Evolutionary conservation across 2,113 vertebrate species (phyloP), one percentile per base, ranked within the genome.

Genomic region (Apteryx mantelli): DNA sequence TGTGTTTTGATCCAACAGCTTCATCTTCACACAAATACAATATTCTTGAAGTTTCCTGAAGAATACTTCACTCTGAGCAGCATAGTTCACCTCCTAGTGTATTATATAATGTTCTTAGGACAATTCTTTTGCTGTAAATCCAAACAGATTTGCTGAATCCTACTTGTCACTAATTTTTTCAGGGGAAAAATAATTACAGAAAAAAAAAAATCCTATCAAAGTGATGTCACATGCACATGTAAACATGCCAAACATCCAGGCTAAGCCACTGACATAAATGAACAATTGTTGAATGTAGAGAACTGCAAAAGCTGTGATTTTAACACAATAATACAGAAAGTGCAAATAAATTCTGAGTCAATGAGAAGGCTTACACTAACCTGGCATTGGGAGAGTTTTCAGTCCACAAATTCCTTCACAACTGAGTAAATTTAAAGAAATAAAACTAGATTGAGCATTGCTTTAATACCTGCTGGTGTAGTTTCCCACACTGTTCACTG

Each of bases 381-480:
- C 98, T 96, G 96, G 96, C 97, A 95, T 94, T 92, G 97, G 97
- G 95, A 96, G 96, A 97, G 95, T 98, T 98, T 94, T 97, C 98
- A 98, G 96, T 91, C 97, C 97, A 98, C 98, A 98, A 97, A 98
- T 98, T 97, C 95, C 95, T 98, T 98, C 97, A 97, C 97, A 97
- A 98, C 86, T 94, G 98, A 98, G 97, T 97, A 98, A 96, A 98
- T 97, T 95, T 97, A 66, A 98, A 98, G 97, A 98, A 98, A 98
- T 98, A 98, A 98, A 98, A 97, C 98, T 97, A 98, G 98, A 98
- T 98, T 96, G 97, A 98, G 98, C 97, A 97, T 97, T 95, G 94
- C 97, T 97, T 98, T 98, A 98, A 98, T 98, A 98, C 96, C 96
- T 97, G 92, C 96, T 92, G 97, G 95, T 97, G 95, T 96, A 97